Percentiles rank a stretch among this genome's conserved stretches.
phyloP scores from a whole-genome alignment of 1,140 invertebrate genomes.

The Pogonognathellus flavescens region DNA sequence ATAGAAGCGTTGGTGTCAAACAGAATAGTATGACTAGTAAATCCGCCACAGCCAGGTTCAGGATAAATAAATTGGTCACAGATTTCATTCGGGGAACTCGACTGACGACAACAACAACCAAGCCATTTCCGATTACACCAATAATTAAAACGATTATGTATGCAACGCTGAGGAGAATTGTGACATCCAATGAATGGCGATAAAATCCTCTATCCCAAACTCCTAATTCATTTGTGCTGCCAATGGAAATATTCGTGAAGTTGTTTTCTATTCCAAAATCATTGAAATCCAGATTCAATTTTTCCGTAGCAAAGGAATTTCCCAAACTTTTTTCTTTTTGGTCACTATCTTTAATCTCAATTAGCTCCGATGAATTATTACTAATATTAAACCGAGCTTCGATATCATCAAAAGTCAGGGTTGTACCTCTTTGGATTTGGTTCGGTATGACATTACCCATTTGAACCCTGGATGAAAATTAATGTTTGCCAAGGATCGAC shows the following conservation, averaged over 20 bases:
- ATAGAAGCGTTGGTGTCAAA: conserved; percentile 90
- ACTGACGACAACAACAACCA: conserved; percentile 91
- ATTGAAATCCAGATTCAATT: background rate
- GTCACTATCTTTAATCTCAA: too few relatives aligned
- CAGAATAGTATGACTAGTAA: conserved; percentile 94
- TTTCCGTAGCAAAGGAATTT: background rate
- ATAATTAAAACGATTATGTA: conserved; percentile 87
- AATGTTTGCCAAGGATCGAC: too few relatives aligned
- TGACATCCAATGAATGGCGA: conserved; percentile 82
- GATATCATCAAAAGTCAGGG: too few relatives aligned
- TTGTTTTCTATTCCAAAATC: background rate
- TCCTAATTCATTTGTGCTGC: background rate
- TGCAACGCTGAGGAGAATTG: conserved; percentile 84
- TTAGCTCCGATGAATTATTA: too few relatives aligned
- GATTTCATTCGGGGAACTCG: conserved; percentile 88
- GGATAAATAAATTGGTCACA: conserved; percentile 96
- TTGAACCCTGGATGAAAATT: too few relatives aligned
- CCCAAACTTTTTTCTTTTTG: too few relatives aligned
- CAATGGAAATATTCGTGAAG: background rate
- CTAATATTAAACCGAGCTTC: too few relatives aligned
- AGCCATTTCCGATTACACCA: conserved; percentile 88
- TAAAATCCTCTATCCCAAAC: conserved; percentile 42
- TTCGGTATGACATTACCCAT: too few relatives aligned
- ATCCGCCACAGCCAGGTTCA: conserved; percentile 94
- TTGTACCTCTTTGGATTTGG: too few relatives aligned